Base-by-base conservation (phyloP, 2,113 vertebrate species). In the Turnix velox region DNA sequence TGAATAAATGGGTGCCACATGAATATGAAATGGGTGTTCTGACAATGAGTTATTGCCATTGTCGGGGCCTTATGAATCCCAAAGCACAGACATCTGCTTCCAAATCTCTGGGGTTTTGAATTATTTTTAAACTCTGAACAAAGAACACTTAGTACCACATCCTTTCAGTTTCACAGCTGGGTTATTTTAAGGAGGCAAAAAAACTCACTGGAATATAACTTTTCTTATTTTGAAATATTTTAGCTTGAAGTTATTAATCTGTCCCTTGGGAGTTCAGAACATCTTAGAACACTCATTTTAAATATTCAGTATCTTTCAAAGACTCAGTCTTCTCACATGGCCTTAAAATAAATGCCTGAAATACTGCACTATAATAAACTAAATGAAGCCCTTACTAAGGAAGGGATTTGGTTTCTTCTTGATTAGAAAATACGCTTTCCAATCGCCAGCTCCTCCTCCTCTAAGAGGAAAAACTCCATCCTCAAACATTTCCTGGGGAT, bases 131-230 rank as follows among this genome's bases (percentile, higher is more conserved):
- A 87, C 81, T 66, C 88, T 59, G 91, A 96, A 96, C 92, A 94
- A 96, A 96, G 94, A 96, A 95, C 95, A 92, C 88, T 95, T 92
- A 92, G 96, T 96, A 93, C 92, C 85, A 91, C 49, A 65, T 61
- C 86, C 88, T 96, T 94, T 77, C 83, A 96, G 40, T 61, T 95
- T 96, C 95, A 95, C 87, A 94, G 88, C 91, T 95, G 81, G 52
- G 88, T 87, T 96, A 92, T 94, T 96, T 96, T 91, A 91, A 93
- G 91, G 31, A 95, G 86, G 65, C 33, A 90, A 82, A 86, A 86
- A 93, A 93, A n/a, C 48, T 81, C 83, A 30, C 0, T 59, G 87
- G 69, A 92, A 72, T 93, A 84, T 52, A 77, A 48, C 73, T 87
- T 94, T 94, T 86, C 33, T 78, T 33, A 68, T 93, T 96, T 92